Conservation (phyloP, 2,797 vertebrate genomes). For the Coluber constrictor region DNA sequence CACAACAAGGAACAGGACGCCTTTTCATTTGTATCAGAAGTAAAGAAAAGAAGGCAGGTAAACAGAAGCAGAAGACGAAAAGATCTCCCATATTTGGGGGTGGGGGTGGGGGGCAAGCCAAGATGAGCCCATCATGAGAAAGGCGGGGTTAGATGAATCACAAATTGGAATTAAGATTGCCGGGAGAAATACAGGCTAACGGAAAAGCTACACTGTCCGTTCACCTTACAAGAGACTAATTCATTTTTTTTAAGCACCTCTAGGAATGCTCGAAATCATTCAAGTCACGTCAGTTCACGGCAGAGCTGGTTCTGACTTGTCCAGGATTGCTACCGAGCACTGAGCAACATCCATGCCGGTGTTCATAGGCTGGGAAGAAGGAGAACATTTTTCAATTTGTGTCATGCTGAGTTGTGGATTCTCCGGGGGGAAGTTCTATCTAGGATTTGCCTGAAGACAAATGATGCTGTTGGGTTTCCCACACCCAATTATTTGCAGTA, state of each 20-base stretch:
- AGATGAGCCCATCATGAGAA: no score
- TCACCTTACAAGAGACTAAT: not conserved
- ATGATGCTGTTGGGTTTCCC: not conserved
- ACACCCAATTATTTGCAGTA: conserved; percentile 4
- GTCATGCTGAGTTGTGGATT: not conserved
- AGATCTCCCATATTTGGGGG: no score
- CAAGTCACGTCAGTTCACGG: not conserved
- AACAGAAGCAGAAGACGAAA: no score
- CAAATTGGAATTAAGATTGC: no score
- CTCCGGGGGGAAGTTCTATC: not conserved
- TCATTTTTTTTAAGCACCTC: not conserved
- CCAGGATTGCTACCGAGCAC: not conserved
- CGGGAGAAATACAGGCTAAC: not conserved
- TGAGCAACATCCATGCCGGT: not conserved
- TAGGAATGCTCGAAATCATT: not conserved
- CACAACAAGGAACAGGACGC: not conserved
- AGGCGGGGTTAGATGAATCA: no score
- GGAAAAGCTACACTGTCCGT: not conserved
- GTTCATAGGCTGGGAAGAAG: not conserved
- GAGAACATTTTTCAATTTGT: not conserved
- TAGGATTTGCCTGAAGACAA: not conserved
- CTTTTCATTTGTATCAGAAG: not conserved
- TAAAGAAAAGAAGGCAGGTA: not conserved
- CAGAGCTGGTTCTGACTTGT: not conserved
- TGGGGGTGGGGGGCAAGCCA: no score